These are phyloP conservation scores for Darevskia nairensis DNA, from an alignment of 2,797 vertebrate species.

Conservation along the genomic window DNA sequence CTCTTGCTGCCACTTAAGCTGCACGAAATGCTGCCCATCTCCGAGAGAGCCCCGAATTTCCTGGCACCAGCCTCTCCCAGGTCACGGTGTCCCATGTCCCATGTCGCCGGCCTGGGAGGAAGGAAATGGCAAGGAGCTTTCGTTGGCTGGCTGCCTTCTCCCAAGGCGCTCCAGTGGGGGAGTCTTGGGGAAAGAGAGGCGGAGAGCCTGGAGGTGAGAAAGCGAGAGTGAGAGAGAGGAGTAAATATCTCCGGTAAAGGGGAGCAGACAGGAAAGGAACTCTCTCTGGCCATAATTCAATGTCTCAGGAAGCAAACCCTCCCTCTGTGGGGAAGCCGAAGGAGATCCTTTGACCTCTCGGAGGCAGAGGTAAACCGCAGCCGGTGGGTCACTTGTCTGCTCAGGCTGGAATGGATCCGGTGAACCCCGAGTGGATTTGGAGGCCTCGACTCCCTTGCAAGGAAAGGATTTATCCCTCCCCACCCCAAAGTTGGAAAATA, in stretches of 20 bases:
- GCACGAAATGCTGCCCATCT: neutral
- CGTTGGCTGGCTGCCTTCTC: slow-evolving; percentile 22
- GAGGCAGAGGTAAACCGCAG: slow-evolving; percentile 34
- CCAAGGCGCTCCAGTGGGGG: neutral
- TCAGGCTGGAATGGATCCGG: slow-evolving; percentile 33
- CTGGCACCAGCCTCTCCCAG: neutral
- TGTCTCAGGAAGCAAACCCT: slow-evolving; percentile 26
- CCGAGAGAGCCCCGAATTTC: neutral
- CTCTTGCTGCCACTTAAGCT: too few species aligned
- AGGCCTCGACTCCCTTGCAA: neutral
- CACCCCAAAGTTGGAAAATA: neutral
- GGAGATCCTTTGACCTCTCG: slow-evolving; percentile 21
- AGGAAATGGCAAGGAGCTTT: slow-evolving; percentile 7
- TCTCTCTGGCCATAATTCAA: slow-evolving; percentile 49
- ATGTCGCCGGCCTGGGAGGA: neutral
- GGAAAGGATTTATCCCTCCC: neutral
- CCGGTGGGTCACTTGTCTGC: slow-evolving; percentile 37
- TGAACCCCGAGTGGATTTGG: slow-evolving; percentile 32
- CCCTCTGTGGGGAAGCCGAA: slow-evolving; percentile 2
- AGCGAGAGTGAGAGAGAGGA: slow-evolving; percentile 31
- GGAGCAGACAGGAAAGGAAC: slow-evolving; percentile 59
- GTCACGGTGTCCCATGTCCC: neutral
- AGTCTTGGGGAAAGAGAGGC: neutral
- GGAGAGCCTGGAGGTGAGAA: slow-evolving; percentile 19
- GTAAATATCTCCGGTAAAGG: slow-evolving; percentile 44